Base-by-base conservation (phyloP, 2,797 vertebrate genomes). In the Acanthiza pusilla region DNA sequence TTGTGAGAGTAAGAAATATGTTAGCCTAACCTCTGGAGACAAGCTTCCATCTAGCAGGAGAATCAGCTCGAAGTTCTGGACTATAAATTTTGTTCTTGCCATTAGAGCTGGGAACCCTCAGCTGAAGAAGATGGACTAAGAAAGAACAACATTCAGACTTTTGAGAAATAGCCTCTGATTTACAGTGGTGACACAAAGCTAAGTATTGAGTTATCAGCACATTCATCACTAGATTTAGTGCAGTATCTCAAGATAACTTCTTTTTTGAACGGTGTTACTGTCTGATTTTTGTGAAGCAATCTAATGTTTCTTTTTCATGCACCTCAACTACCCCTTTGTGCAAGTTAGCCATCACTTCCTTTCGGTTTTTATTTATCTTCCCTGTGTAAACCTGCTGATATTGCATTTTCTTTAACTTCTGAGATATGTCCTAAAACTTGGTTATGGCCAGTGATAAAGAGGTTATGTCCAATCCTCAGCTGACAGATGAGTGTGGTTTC, bases 121-220 rank as follows among this genome's bases (percentile, higher is more conserved):
- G 66, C 66, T 84, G 79, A 96, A 93, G 94, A 89, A 93, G 94
- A 89, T 78, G 89, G 70, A 91, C 89, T 79, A 83, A 88, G 91
- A 84, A 96, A 93, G 67, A 93, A 76, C 72, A 96, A 96, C 87
- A 53, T 81, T 91, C 30, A 70, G 91, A 81, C 75, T 91, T 91
- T 34, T 88, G 87, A 97, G 72, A 89, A 85, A 92, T 85, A 32
- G 38, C 29, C n/a, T 90, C 71, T 95, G 93, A 92, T 96, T 94
- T 94, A 92, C 93, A 73, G 82, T 70, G 79, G 62, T 94, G 87
- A 70, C 89, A 96, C 70, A 88, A 91, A 93, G 54, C 54, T 30
- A 70, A 96, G 76, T 53, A 81, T 50, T 85, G 87, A 86, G 58
- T 88, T 96, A 92, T 66, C 92, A 91, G 81, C n/a, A 81, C 85